Evolutionary conservation across 2,113 vertebrate genomes (phyloP), one percentile per base, ranked within the genome.

Genomic region (Conger conger): DNA sequence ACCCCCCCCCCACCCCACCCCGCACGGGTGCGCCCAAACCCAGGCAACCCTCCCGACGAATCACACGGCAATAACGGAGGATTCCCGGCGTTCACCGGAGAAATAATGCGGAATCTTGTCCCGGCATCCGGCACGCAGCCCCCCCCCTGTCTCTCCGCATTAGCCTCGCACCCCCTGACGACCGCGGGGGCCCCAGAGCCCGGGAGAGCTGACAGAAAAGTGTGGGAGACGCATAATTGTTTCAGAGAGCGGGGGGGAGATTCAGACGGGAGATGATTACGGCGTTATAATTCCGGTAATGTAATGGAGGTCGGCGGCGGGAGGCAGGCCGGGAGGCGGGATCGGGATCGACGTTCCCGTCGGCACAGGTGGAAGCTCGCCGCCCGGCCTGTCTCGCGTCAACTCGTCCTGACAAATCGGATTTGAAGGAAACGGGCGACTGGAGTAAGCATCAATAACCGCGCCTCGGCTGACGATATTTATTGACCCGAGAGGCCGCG

Each of bases 401-500:
- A 33, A 53, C 30, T 35, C 37, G 30, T n/a, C 27, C 60, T 84
- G 38, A 36, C 54, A 53, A 84, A 79, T 84, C 83, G 57, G 33
- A 36, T 84, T 57, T 76, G 40, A n/a, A 20, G 78, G 83, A 88
- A 42, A 88, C 88, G 88, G 81, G 83, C 86, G 8, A 63, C 27
- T 63, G 86, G 53, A 87, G 78, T 86, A 87, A 88, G 88, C 87
- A 88, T 87, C 85, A 89, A 88, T 88, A 82, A 81, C 83, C 76
- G 83, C 42, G 79, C 83, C 82, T 85, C 63, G 85, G 83, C 81
- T 63, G 82, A 87, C 87, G 80, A 84, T 82, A 89, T 84, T 13
- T 82, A 87, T 84, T 86, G 84, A 63, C 83, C 78, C 86, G 1
- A 73, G n/a, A 73, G 27, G 68, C 15, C 30, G 27, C 57, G 15